A percentile compares a stretch with the other conserved stretches of the same genome.
phyloP scores from a whole-genome alignment of 1,140 invertebrate species.

The Uloborus diversus region DNA sequence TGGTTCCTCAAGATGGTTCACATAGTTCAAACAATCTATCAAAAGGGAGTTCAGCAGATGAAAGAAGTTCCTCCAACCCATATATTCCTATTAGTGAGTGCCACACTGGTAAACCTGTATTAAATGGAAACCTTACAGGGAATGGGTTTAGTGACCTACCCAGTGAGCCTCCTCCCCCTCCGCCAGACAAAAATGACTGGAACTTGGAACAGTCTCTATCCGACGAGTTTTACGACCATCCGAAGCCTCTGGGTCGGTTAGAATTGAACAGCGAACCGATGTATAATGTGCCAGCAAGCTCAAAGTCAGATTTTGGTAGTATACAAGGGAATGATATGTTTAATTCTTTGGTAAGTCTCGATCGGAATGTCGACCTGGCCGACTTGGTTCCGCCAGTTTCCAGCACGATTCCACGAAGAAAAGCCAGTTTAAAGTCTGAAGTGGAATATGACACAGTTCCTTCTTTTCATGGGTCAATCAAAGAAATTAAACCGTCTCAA shows the following conservation, averaged over 20 bases:
- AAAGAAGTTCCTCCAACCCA: conserved; percentile 60
- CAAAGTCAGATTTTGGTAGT: background rate
- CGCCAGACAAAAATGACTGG: conserved; percentile 35
- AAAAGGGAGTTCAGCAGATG: background rate
- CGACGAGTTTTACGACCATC: conserved; percentile 58
- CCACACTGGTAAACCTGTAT: conserved; percentile 77
- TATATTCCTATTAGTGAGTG: conserved; percentile 79
- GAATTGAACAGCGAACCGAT: conserved; percentile 18
- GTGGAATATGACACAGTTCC: conserved; percentile 37
- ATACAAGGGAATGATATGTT: conserved; percentile 3
- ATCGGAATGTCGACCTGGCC: conserved; percentile 71
- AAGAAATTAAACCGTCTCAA: conserved; percentile 20
- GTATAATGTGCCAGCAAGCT: conserved; percentile 9
- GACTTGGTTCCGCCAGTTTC: conserved; percentile 35
- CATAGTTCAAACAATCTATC: background rate
- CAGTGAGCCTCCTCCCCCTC: conserved; percentile 39
- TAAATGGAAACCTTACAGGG: conserved; percentile 55
- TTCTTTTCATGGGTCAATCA: conserved; percentile 39
- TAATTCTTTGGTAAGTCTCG: conserved; percentile 64
- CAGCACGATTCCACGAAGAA: conserved; percentile 35
- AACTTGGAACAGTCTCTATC: conserved; percentile 15
- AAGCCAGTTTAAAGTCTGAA: conserved; percentile 12
- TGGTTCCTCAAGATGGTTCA: conserved; percentile 31
- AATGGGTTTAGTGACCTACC: conserved; percentile 26
- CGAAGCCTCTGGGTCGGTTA: conserved; percentile 24